These are phyloP conservation scores for Phrynocephalus guinanensis DNA, from an alignment of 2,797 vertebrate genomes.

Conservation along the genomic window DNA sequence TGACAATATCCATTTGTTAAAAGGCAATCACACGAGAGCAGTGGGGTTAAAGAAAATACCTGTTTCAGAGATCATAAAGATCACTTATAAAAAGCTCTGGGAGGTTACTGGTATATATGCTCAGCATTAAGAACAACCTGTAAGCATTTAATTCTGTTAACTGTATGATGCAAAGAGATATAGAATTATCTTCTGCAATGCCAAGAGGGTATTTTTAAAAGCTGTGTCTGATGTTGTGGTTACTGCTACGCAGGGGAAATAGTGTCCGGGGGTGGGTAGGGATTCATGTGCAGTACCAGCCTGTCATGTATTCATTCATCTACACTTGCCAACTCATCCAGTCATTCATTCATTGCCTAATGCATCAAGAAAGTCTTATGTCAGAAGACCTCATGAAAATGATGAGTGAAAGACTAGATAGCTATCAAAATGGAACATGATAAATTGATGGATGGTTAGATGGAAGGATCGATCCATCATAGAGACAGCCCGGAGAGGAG, in stretches of 20 bases:
- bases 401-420: conserved; percentile 50
- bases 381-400: conserved; percentile 51
- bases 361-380: conserved; percentile 49
- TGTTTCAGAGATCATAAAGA: conserved; percentile 9
- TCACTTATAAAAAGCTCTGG: background rate
- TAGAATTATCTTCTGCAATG: conserved; percentile 19
- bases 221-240: conserved; percentile 23
- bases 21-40: conserved; percentile 54
- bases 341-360: conserved; percentile 60
- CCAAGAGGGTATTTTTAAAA: background rate
- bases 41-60: conserved; percentile 2
- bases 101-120: conserved; percentile 8
- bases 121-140: conserved; percentile 31
- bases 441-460: conserved; percentile 44
- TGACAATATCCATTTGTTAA: conserved; percentile 62
- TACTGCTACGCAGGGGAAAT: conserved; percentile 14
- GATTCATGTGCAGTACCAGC: background rate
- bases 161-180: conserved; percentile 9
- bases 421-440: conserved; percentile 55
- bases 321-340: conserved; percentile 61
- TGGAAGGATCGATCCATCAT: conserved; percentile 44
- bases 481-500: conserved; percentile 40
- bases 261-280: background rate
- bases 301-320: conserved; percentile 44
- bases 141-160: conserved; percentile 9